Base-by-base conservation (phyloP, 2,797 vertebrate species). In the Pitangus sulphuratus region DNA sequence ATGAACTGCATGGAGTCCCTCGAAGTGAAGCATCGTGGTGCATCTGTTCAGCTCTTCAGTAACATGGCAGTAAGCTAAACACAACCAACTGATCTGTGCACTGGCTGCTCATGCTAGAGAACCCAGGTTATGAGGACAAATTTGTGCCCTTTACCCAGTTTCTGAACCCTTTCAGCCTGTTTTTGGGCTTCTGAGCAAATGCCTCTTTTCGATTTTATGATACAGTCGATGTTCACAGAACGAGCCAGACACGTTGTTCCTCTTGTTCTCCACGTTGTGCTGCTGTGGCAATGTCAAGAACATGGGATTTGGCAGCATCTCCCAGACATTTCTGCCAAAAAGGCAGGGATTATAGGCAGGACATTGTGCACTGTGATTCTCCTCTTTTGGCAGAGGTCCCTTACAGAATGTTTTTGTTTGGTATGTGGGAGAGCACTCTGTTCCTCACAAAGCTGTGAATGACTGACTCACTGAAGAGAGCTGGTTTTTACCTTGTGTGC, bases 1-100 rank as follows among this genome's bases (percentile, higher is more conserved):
- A 97, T 98, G 87, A 98, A 98, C 81, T 99, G 99, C 97, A 99
- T 99, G 99, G 98, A 98, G 81, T 97, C 98, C 72, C 98, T 99
- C 10, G 98, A 99, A 90, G 98, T 99, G 85, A 98, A 95, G 76
- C 98, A 99, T 4, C 96, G 50, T 3, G 79, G 92, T 5, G 85
- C 96, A 47, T 98, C 97, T 3, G 70, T 99, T 57, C 96, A 98
- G 83, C 98, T 99, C 80, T 98, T 97, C 92, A 98, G 98, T 19
- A 97, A 99, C 91, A 99, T 99, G 99, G 98, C 97, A 98, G 99
- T 99, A 97, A 97, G 96, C 35, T 78, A 76, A 82, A 42, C 3
- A 5, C 30, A 53, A 10, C 31, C 2, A 71, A 30, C 13, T 39
- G 15, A 44, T 9, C 42, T 28, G 6, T 56, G n/a, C 9, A 0